phyloP scores from a whole-genome alignment of 2,113 vertebrate genomes.

The Psammodynastes pulverulentus region DNA sequence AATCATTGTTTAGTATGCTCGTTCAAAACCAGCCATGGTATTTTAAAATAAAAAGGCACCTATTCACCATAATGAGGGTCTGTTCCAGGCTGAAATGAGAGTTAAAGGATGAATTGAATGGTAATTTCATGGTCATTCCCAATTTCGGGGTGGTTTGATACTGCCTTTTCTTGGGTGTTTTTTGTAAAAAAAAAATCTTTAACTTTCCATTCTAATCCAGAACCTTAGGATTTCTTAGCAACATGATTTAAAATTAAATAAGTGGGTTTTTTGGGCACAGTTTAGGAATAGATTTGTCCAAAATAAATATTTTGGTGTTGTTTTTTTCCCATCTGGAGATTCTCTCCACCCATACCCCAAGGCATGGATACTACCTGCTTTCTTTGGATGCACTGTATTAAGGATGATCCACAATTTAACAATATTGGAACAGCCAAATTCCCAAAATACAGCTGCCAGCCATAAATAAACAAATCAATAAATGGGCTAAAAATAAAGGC shows the following conservation, averaged over 20 bases:
- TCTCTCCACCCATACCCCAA: background rate
- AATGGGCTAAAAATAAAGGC: background rate
- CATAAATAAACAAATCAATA: background rate
- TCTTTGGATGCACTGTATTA: background rate
- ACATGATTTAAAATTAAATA: background rate
- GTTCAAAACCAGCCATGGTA: background rate
- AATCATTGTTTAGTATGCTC: background rate
- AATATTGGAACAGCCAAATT: background rate
- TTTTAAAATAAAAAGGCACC: background rate
- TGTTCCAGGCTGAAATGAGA: background rate
- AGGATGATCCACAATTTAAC: background rate
- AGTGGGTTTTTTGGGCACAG: background rate
- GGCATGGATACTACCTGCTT: background rate
- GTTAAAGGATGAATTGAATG: background rate
- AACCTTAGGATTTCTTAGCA: background rate
- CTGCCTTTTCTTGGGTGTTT: background rate
- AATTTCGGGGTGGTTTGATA: background rate
- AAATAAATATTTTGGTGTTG: background rate
- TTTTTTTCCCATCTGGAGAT: background rate
- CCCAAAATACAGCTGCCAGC: background rate
- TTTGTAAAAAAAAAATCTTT: background rate
- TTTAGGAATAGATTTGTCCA: background rate
- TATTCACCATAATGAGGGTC: background rate
- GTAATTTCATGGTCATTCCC: background rate
- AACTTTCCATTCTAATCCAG: background rate